A percentile compares a stretch with the other conserved stretches of the same genome.
Evolutionary conservation across 2,888 invertebrate species (phyloP).

Genomic region (Tubulanus polymorphus): DNA sequence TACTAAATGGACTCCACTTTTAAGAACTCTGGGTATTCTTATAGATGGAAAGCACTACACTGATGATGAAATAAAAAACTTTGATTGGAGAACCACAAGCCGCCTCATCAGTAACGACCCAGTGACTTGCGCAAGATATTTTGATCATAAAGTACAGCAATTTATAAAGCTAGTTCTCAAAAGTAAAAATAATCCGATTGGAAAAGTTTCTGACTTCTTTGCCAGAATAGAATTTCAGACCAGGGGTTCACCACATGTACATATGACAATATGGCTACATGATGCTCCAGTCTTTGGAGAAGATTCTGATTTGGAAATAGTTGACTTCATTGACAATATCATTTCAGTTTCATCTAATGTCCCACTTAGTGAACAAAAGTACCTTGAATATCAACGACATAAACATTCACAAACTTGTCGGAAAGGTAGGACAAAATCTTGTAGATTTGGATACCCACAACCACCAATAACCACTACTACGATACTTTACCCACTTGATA

Average conservation of each 20-base stretch:
- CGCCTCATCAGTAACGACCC: background rate
- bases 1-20: slow-evolving; percentile 19
- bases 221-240: slow-evolving; percentile 11
- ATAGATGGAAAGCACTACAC: slow-evolving; percentile 7
- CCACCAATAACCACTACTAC: slow-evolving; percentile 20
- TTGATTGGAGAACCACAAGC: slow-evolving; percentile 15
- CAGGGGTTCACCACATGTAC: slow-evolving; percentile 14
- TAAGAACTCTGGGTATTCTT: slow-evolving; percentile 17
- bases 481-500: slow-evolving; percentile 17
- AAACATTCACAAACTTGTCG: slow-evolving; percentile 17
- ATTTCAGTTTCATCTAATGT: background rate
- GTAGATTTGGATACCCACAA: slow-evolving; percentile 23
- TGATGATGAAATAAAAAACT: slow-evolving; percentile 11
- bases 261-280: slow-evolving; percentile 10
- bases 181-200: slow-evolving; percentile 13
- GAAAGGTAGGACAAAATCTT: slow-evolving; percentile 15
- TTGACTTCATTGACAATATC: slow-evolving; percentile 13
- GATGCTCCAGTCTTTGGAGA: slow-evolving; percentile 14
- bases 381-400: slow-evolving; percentile 4
- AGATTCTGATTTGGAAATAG: slow-evolving; percentile 14
- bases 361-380: too few species aligned
- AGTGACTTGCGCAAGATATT: background rate
- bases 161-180: slow-evolving; percentile 5
- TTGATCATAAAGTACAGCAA: slow-evolving; percentile 3
- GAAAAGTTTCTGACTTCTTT: slow-evolving; percentile 13